Base-by-base conservation (phyloP, 2,797 vertebrate genomes). In the Peromyscus melanophrys region DNA sequence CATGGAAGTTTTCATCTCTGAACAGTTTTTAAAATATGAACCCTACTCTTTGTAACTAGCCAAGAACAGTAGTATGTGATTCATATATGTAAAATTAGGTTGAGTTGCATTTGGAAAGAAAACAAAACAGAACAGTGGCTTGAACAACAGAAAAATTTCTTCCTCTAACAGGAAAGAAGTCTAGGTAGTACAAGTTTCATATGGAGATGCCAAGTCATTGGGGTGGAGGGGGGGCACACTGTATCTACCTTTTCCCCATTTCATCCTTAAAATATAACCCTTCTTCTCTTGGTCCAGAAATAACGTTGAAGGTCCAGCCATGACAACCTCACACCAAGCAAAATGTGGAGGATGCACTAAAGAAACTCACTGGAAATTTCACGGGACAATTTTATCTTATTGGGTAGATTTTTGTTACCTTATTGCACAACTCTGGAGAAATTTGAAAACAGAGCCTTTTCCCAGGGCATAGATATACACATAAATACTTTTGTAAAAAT, bases 311-410 rank as follows among this genome's bases (percentile, higher is more conserved):
- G 57, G 84, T 76, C 31, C 23, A 90, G 49, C 69, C 76, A 69
- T 89, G 81, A 92, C 49, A 81, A 49, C 27, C 13, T 89, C 49
- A 67, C 17, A 59, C 43, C 25, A 67, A 27, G 34, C 14, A 84
- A 61, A 88, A 46, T 71, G 31, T 46, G n/a, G 55, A 81, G 49
- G 43, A 93, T 55, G 43, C 17, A 83, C 12, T 46, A 89, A 8
- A 31, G n/a, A 78, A 73, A 63, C 31, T 71, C 92, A 4, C 13
- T 95, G 55, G 55, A 73, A 96, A 82, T 78, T 31, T 65, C 55
- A 61, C 6, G 25, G 37, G 55, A 86, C 46, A 65, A 37, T 87
- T 83, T 75, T 52, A 84, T 61, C 14, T 86, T 73, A 29, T 49
- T 49, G 25, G 29, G 81, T 27, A 73, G 17, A 85, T n/a, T 78